Conservation (phyloP, 2,797 vertebrate genomes). For the Sorex maritimensis region DNA sequence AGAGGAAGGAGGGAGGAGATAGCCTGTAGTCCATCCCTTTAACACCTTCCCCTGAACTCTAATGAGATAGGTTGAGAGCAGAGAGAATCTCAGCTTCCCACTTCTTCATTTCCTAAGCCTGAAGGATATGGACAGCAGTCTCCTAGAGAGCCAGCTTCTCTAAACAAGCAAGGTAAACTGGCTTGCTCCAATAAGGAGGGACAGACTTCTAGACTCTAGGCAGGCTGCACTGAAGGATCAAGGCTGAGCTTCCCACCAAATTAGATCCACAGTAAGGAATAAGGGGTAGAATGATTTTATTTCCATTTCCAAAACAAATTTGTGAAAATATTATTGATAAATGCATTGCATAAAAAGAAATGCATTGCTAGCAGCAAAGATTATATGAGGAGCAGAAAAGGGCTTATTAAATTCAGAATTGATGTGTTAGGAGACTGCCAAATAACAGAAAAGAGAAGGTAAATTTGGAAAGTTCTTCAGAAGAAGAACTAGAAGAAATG, state of each 20-base stretch:
- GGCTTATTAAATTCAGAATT: conserved; percentile 61
- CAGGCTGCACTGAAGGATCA: background rate
- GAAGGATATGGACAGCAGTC: background rate
- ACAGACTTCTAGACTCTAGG: background rate
- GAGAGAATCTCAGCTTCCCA: conserved; percentile 1
- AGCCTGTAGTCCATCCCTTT: background rate
- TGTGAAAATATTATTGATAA: background rate
- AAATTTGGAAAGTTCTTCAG: conserved; percentile 62
- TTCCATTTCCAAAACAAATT: conserved; percentile 37
- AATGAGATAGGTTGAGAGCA: conserved; percentile 26
- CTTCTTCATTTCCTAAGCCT: background rate
- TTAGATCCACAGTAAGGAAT: background rate
- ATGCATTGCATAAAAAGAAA: conserved; percentile 1
- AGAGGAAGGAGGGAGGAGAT: background rate
- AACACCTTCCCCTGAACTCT: background rate
- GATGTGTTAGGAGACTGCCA: background rate
- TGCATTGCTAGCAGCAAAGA: conserved; percentile 14
- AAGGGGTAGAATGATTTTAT: background rate
- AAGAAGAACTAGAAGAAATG: background rate
- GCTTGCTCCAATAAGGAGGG: background rate
- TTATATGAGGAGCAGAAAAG: conserved; percentile 24
- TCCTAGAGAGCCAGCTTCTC: background rate
- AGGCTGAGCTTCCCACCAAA: background rate
- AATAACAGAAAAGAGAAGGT: conserved; percentile 55
- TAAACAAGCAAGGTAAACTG: background rate